Percentiles rank a stretch among this genome's conserved stretches.
Conservation (phyloP, 2,888 invertebrate species). For the Stegophylla sp. region DNA sequence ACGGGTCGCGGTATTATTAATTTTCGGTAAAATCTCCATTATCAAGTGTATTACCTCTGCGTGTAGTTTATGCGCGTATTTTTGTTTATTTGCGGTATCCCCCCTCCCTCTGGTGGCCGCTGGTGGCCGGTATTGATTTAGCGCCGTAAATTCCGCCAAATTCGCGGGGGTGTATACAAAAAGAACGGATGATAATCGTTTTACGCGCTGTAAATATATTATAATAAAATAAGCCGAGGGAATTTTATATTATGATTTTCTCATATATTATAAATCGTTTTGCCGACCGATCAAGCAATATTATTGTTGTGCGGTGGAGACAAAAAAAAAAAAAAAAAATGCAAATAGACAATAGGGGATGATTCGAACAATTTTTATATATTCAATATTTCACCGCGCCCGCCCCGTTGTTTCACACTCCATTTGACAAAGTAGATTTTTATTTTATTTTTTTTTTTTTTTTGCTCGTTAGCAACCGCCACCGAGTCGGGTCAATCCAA, state of each 20-base stretch:
- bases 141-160: background rate
- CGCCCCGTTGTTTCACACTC: background rate
- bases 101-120: no score
- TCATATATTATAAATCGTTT: slow-evolving; percentile 27
- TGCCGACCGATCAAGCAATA: slow-evolving; percentile 17
- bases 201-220: slow-evolving; percentile 23
- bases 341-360: background rate
- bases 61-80: background rate
- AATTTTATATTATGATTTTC: background rate
- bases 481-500: background rate
- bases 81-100: no score
- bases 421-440: background rate
- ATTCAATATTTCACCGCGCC: background rate
- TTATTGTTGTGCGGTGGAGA: background rate
- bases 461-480: no score
- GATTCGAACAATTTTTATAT: background rate
- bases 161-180: background rate
- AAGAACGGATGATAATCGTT: background rate
- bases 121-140: background rate
- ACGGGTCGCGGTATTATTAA: background rate
- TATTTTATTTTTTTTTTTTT: no score
- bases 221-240: background rate
- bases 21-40: background rate
- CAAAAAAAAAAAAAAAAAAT: background rate
- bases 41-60: no score